These are phyloP conservation scores for Coelopa frigida DNA, from an alignment of 1,140 invertebrate genomes.

Conservation along the genomic window DNA sequence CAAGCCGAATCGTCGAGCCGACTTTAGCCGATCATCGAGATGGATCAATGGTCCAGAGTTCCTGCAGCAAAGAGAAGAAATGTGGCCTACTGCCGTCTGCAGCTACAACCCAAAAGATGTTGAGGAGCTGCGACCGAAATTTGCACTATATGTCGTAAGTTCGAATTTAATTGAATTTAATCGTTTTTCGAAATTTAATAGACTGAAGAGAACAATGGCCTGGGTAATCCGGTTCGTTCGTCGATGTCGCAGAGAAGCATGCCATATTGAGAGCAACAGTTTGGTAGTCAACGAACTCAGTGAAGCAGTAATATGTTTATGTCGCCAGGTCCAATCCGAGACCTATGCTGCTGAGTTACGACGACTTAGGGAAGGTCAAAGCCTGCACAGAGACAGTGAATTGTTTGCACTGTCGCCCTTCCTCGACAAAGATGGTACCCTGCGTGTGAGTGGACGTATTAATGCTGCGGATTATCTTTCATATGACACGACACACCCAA, in stretches of 20 bases:
- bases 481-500: not conserved
- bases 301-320: not conserved
- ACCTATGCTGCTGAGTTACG: not conserved
- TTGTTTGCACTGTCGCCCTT: not conserved
- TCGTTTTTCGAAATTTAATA: not conserved
- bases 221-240: not conserved
- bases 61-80: not conserved
- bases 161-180: not conserved
- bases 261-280: too few species aligned
- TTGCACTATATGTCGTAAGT: not conserved
- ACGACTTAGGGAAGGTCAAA: not conserved
- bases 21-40: not conserved
- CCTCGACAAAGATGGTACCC: constrained; percentile 1
- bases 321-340: not conserved
- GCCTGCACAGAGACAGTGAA: not conserved
- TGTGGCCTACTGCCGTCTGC: not conserved
- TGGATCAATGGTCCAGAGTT: constrained; percentile 6
- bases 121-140: not conserved
- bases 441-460: not conserved
- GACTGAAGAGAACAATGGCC: constrained; percentile 1
- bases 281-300: not conserved
- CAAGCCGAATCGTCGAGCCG: not conserved
- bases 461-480: not conserved
- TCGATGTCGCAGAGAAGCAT: not conserved
- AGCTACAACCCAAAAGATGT: not conserved